These are phyloP conservation scores for Morphnarchus princeps DNA, from an alignment of 2,113 vertebrate genomes.

Conservation along the genomic window DNA sequence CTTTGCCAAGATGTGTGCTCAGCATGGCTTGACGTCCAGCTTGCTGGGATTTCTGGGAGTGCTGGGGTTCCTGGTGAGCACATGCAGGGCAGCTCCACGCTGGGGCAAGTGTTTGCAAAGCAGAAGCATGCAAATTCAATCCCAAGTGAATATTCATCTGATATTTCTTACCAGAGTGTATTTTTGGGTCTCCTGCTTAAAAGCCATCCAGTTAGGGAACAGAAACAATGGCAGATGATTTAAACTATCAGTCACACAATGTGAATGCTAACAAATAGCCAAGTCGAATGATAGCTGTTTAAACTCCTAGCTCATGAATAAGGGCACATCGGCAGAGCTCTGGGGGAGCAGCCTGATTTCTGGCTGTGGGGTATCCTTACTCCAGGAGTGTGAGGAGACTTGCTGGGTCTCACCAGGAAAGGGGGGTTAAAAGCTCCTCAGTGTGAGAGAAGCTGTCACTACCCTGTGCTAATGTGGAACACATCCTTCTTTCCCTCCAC, in stretches of 20 bases:
- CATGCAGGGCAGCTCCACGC: not conserved
- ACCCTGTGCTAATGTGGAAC: not conserved
- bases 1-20: constrained; percentile 32
- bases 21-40: not conserved
- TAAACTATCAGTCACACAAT: constrained; percentile 1
- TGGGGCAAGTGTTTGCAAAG: not conserved
- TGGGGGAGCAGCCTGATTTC: constrained; percentile 3
- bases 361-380: not conserved
- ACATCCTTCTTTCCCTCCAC: not conserved
- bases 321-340: not conserved
- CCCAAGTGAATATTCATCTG: not conserved
- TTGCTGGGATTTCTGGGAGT: not conserved
- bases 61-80: not conserved
- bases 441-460: not conserved
- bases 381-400: not conserved
- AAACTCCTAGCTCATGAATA: not conserved
- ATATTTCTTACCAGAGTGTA: constrained; percentile 11
- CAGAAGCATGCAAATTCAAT: not conserved
- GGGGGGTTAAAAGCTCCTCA: not conserved
- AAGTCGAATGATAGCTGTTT: not conserved
- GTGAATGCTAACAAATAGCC: not conserved
- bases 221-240: constrained; percentile 52
- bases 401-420: constrained; percentile 25
- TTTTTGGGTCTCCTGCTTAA: constrained; percentile 32
- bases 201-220: not conserved